Conservation (phyloP, 2,888 invertebrate species). For the Caenorhabditis sp. region DNA sequence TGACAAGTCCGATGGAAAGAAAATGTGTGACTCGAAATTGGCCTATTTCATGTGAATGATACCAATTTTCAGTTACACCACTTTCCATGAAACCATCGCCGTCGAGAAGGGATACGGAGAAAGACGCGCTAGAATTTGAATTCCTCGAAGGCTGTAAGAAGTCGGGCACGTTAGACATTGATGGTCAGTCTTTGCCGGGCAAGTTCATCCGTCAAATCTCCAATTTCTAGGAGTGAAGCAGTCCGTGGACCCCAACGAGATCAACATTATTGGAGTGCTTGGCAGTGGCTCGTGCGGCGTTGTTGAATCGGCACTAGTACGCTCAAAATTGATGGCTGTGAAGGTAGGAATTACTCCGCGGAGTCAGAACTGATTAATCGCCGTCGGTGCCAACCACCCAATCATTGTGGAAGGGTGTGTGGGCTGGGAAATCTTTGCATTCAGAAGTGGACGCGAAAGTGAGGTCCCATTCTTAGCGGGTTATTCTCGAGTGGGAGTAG, state of each 20-base stretch:
- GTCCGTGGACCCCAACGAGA: slow-evolving; percentile 49
- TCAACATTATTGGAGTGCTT: slow-evolving; percentile 53
- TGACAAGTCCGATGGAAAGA: slow-evolving; percentile 66
- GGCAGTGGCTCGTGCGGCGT: slow-evolving; percentile 64
- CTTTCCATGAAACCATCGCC: slow-evolving; percentile 65
- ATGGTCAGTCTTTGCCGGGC: no score
- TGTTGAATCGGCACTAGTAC: slow-evolving; percentile 55
- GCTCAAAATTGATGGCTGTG: slow-evolving; percentile 56
- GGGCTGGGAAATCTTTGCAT: slow-evolving; percentile 51
- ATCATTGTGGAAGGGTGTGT: neutral
- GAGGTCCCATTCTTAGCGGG: slow-evolving; percentile 37
- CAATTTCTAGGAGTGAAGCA: slow-evolving; percentile 43
- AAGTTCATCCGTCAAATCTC: no score
- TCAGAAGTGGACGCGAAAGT: slow-evolving; percentile 34
- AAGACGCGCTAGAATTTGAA: slow-evolving; percentile 56
- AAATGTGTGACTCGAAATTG: slow-evolving; percentile 42
- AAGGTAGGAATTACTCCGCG: slow-evolving; percentile 49
- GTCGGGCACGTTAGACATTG: slow-evolving; percentile 50
- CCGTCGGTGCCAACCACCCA: neutral
- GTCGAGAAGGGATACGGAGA: slow-evolving; percentile 61
- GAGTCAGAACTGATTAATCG: slow-evolving; percentile 22
- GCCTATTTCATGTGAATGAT: slow-evolving; percentile 14
- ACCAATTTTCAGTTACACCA: slow-evolving; percentile 51
- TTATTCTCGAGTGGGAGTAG: slow-evolving; percentile 28
- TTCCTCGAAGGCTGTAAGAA: slow-evolving; percentile 56